Evolutionary conservation across 1,140 invertebrate genomes (phyloP), one percentile per base, ranked within the genome.

Genomic region (Anoplophora glabripennis): DNA sequence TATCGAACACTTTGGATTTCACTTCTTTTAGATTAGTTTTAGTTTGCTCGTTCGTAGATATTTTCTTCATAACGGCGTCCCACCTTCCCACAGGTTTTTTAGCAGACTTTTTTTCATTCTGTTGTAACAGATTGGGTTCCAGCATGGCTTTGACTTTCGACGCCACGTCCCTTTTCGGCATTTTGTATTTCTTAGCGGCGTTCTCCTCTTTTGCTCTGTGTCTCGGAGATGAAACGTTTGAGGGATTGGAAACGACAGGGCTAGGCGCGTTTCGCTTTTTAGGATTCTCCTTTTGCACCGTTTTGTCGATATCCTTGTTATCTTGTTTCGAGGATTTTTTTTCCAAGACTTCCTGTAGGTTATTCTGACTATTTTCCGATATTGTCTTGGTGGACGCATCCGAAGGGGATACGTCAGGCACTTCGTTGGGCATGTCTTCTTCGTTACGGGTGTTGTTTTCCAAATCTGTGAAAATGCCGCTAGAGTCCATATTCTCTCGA

Each of bases 61-160:
- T 89, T 76, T 91, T 91, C 75, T 86, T 89, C 83, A 90, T 87
- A 37, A 92, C 86, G 41, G 85, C 89, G 68, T 92, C 89, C 83
- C 89, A 89, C 52, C 87, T 82, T 0, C 85, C 86, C 5, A 61
- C 61, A 33, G 67, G 57, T 60, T 74, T 73, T 57, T 75, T 66
- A 52, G 67, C 59, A 18, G 48, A 65, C 60, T 68, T 69, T 44
- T 64, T 71, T 14, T 68, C 66, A 8, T 7, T 45, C 48, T 61
- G 63, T 36, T 68, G 71, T 37, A 63, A 63, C 65, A 75, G 78
- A 9, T 55, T 68, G 44, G 66, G 54, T 48, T 76, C 75, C 59
- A 84, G 77, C 45, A 88, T 77, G 3, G 83, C 82, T 71, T 89
- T 89, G 36, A 89, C 81, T 71, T 89, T 89, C 40, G 86, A 89